Evolutionary conservation across 2,888 invertebrate genomes (phyloP).

Genomic region (Eledona agricola): DNA sequence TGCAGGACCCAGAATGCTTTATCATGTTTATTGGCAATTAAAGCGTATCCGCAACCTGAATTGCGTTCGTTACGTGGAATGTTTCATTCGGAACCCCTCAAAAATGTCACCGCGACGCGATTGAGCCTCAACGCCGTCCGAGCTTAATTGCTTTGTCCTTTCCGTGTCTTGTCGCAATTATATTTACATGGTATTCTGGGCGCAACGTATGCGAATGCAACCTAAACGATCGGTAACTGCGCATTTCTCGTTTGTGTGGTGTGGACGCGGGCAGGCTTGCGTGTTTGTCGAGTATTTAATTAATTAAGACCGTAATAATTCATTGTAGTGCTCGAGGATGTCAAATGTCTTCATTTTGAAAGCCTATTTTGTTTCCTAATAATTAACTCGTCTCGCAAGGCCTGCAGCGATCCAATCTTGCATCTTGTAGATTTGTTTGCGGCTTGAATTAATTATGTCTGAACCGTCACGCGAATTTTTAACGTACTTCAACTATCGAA

Average conservation of each 20-base stretch:
- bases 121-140: constrained; percentile 8
- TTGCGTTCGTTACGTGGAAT: constrained; percentile 36
- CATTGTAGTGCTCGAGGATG: constrained; percentile 56
- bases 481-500: no score
- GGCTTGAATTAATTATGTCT: constrained; percentile 36
- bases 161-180: constrained; percentile 34
- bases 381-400: constrained; percentile 56
- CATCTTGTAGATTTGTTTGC: constrained; percentile 37
- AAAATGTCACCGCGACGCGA: constrained; percentile 16
- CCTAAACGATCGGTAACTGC: constrained; percentile 43
- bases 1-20: constrained; percentile 40
- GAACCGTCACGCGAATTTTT: no score
- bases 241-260: constrained; percentile 42
- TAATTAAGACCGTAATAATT: constrained; percentile 56
- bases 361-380: constrained; percentile 55
- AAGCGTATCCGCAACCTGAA: constrained; percentile 38
- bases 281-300: constrained; percentile 53
- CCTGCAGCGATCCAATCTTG: constrained; percentile 43
- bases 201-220: constrained; percentile 33
- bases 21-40: constrained; percentile 45
- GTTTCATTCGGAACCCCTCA: constrained; percentile 7
- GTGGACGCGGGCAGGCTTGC: constrained; percentile 42
- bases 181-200: constrained; percentile 24
- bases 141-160: constrained; percentile 5
- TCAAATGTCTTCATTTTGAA: constrained; percentile 58